Percentiles rank a stretch among this genome's conserved stretches.
Evolutionary conservation across 2,113 vertebrate genomes (phyloP).

Genomic region (Rhagologus leucostigma): DNA sequence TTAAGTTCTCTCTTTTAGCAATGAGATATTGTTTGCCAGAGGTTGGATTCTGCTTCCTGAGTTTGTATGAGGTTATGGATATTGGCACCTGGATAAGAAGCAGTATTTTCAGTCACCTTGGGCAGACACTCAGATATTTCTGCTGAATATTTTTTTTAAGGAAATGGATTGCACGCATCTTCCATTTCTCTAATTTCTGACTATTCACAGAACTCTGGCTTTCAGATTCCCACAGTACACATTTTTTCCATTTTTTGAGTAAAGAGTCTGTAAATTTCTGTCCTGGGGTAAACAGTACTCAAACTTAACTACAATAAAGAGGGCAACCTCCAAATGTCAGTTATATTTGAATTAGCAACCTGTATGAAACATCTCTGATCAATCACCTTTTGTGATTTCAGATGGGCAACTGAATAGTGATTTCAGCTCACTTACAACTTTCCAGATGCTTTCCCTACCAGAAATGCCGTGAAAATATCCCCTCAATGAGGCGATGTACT

Average conservation of each 20-base stretch:
- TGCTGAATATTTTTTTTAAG: background rate
- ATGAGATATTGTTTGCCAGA: background rate
- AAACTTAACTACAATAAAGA: background rate
- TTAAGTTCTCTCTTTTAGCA: background rate
- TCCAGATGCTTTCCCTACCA: background rate
- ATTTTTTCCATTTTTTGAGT: background rate
- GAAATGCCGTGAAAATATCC: background rate
- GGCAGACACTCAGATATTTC: background rate
- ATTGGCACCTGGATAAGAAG: background rate
- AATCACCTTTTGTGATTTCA: background rate
- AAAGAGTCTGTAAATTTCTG: background rate
- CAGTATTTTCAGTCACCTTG: background rate
- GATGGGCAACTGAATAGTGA: background rate
- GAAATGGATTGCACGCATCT: background rate
- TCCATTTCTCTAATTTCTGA: background rate
- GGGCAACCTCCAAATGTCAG: background rate
- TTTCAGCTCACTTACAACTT: background rate
- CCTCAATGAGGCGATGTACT: accelerated
- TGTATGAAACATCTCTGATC: background rate
- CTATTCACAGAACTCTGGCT: background rate
- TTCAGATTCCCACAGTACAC: background rate
- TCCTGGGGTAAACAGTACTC: background rate
- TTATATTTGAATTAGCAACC: background rate
- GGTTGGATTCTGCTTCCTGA: background rate
- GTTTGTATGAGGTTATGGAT: background rate